Base-by-base conservation (phyloP, 2,113 vertebrate genomes). In the Engystomops pustulosus region DNA sequence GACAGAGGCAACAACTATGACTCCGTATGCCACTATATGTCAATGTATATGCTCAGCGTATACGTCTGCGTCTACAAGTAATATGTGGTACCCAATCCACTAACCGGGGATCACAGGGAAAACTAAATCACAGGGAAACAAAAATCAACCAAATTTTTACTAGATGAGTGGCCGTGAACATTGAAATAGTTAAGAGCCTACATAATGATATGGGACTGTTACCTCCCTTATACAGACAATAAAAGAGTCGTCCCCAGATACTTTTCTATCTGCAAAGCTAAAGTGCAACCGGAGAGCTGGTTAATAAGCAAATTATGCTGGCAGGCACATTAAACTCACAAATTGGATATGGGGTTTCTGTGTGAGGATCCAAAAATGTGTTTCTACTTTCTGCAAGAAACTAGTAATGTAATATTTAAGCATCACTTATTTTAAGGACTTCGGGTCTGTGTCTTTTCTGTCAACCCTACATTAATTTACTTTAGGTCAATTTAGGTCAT, bases 281-380 rank as follows among this genome's bases (percentile, higher is more conserved):
- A 55, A 58, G 49, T 77, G 55, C 32, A 77, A 55, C 18, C 51
- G 14, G 30, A 27, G 44, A 76, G 18, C 38, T 58, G 32, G 74
- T 38, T 77, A 77, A 77, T 77, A 77, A 77, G 32, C 45, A 36
- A 10, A 77, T 4, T 23, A 34, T 36, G 11, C 34, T 58, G 49
- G 74, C 74, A 77, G 49, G 74, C 36, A 77, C 18, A 58, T 77
- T 12, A 55, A 6, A 6, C 55, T 53, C 45, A 51, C 20, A 14
- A 18, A 34, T 15, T 14, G 49, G 18, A 18, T 36, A 55, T 20
- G 47, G 72, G 18, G 72, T 53, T 75, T 17, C 45, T 51, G 14
- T 51, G 72, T 20, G 23, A 47, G 47, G 32, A 45, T 76, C 41
- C 47, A 51, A 34, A 76, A 76, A 53, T 76, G 47, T 76, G 72